Conservation (phyloP, 2,888 invertebrate genomes). For the Coremacera marginata region DNA sequence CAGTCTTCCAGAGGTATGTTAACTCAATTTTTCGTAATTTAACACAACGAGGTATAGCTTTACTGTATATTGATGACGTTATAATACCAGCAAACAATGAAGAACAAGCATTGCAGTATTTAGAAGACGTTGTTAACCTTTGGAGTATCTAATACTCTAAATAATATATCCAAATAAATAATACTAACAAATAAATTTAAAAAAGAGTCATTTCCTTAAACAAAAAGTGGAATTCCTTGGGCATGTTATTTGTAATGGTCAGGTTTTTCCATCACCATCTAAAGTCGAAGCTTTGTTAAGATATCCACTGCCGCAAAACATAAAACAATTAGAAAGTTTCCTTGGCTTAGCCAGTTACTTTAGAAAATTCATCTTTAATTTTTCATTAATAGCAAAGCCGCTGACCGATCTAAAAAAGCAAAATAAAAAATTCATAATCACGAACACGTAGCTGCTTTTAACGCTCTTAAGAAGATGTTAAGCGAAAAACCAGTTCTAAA, state of each 20-base stretch:
- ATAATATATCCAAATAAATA: too few relatives aligned
- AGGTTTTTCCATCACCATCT: slow-evolving; percentile 47
- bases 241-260: slow-evolving; percentile 39
- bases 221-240: slow-evolving; percentile 32
- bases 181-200: slow-evolving; percentile 30
- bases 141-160: too few relatives aligned
- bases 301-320: slow-evolving; percentile 50
- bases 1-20: slow-evolving; percentile 31
- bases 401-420: slow-evolving; percentile 38
- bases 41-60: slow-evolving; percentile 35
- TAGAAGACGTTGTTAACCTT: slow-evolving; percentile 40
- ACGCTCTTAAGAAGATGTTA: slow-evolving; percentile 49
- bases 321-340: slow-evolving; percentile 54
- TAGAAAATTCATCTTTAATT: slow-evolving; percentile 24
- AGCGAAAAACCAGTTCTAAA: slow-evolving; percentile 49
- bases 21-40: slow-evolving; percentile 45
- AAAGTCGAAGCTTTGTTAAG: slow-evolving; percentile 53
- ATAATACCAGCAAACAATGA: slow-evolving; percentile 35
- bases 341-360: slow-evolving; percentile 33
- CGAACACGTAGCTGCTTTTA: slow-evolving; percentile 13
- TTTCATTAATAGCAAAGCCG: slow-evolving; percentile 38
- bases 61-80: slow-evolving; percentile 47
- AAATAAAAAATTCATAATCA: slow-evolving; percentile 29
- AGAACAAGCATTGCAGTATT: slow-evolving; percentile 37
- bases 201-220: slow-evolving; percentile 31